Base-by-base conservation (phyloP, 2,888 invertebrate species). In the Cheilosia vulpina region DNA sequence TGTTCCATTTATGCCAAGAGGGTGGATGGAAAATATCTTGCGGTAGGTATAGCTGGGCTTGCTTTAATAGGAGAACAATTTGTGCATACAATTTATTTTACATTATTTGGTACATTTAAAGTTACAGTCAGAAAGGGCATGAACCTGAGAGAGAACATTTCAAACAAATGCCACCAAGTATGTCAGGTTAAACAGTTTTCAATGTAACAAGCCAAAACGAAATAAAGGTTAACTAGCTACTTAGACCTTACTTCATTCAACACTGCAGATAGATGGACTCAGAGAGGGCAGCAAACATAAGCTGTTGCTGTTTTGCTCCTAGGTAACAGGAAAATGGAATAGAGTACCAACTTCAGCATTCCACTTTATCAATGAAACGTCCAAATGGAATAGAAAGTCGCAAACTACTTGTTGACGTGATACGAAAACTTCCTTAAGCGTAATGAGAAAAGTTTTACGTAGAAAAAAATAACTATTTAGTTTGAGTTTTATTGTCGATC, bases 381-480 rank as follows among this genome's bases (percentile, higher is more conserved):
- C 17, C 27, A 68, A 68, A 53, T 17, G 55, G 17, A 53, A 55
- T 55, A 31, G 34, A 27, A 68, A 55, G 62, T 45, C 17, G n/a
- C 27, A n/a, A n/a, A 47, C 45, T n/a, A 38, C 43, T 57, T 47
- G 45, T 41, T 45, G 68, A 57, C 55, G 45, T 69, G 34, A 69
- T 57, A 45, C 31, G 57, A 69, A 69, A 69, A 69, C 31, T 69
- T 69, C 45, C 13, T 38, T 13, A 19, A 24, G 27, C n/a, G 31
- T 57, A 69, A 69, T 69, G 68, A 69, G 68, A 69, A 57, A 69
- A 69, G 24, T 66, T 69, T 43, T 13, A 21, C 11, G 4, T 4
- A 19, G 13, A n/a, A 43, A 4, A 60, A 27, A 27, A 27, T 27
- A 27, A n/a, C 21, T 43, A 1, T 4, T 4, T 38, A 38, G 34